Evolutionary conservation across 2,888 invertebrate genomes (phyloP), one percentile per base, ranked within the genome.

Genomic region (Leptogaster cylindrica): DNA sequence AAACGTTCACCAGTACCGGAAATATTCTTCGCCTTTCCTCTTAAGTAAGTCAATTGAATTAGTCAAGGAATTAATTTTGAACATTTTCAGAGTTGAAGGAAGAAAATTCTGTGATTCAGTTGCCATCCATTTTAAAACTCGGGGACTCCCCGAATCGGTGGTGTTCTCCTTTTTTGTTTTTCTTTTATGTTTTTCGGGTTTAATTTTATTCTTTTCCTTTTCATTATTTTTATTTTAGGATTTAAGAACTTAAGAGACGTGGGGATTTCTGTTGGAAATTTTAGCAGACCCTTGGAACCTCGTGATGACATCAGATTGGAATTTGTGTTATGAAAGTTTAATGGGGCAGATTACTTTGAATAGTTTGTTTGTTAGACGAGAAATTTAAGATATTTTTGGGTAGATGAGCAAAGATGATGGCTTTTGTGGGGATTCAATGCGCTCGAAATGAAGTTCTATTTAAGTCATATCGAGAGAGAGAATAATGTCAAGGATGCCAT

Each of bases 41-140:
- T 61, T 61, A 61, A 61, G 61, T 61, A 61, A 61, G 61, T 61
- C 61, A 61, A 61, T 61, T 61, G 61, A 61, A 61, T 61, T 61
- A 61, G 61, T 61, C 61, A 61, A 61, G 44, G 44, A 61, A 61
- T 61, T 61, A 61, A 61, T 61, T 61, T 44, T 61, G 61, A 61
- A 61, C 44, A 61, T 61, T 44, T 61, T 28, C 27, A 55, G 36
- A 55, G 55, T 36, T 36, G 36, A 36, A 23, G 31, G n/a, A 55
- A 14, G 18, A 14, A 55, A 55, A 33, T 23, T n/a, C 55, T 39
- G 55, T 39, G 55, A 55, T 55, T 55, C 20, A 8, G 36, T 16
- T 31, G 10, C 16, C n/a, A 18, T 20, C 1, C 14, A 41, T 41
- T 41, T 14, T 1, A 8, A 23, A 14, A 14, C 44, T 12, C 7